Evolutionary conservation across 92 coral and sea anemone genomes (phyloP).

Genomic region (Pocillopora meandrina): DNA sequence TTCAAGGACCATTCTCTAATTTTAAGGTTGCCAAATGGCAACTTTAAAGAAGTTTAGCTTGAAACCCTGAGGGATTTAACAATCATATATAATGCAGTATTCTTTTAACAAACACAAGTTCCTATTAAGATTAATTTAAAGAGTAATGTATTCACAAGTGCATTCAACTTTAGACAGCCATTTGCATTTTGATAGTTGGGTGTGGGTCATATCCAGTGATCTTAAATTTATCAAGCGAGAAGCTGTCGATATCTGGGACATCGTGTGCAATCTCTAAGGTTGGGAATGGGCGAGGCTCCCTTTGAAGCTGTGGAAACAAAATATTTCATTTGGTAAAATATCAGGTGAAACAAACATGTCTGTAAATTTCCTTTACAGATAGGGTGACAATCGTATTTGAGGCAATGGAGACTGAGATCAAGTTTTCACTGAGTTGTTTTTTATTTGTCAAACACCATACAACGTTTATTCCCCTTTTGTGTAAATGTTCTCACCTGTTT

Average conservation of each 20-base stretch:
- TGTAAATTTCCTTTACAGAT: no score
- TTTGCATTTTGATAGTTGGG: constrained; percentile 93
- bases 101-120: neutral
- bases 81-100: neutral
- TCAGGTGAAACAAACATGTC: no score
- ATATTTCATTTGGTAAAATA: neutral
- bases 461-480: no score
- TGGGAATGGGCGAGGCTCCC: constrained; percentile 91
- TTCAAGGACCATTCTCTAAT: no score
- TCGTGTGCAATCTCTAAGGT: constrained; percentile 64
- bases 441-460: no score
- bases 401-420: no score
- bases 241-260: constrained; percentile 80
- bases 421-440: no score
- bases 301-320: constrained; percentile 57
- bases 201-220: constrained; percentile 82
- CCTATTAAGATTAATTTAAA: neutral
- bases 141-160: neutral
- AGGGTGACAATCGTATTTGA: no score
- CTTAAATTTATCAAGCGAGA: constrained; percentile 86
- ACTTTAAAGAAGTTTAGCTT: no score
- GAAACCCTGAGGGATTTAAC: no score
- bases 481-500: constrained; percentile 66
- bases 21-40: no score
- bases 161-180: constrained; percentile 72